phyloP scores from a whole-genome alignment of 2,113 vertebrate species.

The Tretioscincus oriximinensis region DNA sequence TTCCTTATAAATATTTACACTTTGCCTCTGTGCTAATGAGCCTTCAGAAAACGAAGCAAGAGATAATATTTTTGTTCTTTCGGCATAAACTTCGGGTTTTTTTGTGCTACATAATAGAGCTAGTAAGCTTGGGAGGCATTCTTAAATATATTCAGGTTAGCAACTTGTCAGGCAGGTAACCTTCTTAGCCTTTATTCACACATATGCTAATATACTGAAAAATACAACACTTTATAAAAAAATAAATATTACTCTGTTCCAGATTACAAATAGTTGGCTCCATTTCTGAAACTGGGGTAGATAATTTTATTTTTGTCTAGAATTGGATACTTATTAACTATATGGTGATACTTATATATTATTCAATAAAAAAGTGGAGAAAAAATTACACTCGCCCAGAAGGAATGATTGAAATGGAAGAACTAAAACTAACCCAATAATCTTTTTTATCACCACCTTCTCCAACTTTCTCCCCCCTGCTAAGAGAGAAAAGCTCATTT shows the following conservation, averaged over 20 bases:
- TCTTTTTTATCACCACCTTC: too few relatives aligned
- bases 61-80: constrained; percentile 6
- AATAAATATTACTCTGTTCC: not conserved
- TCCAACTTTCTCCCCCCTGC: too few relatives aligned
- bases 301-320: not conserved
- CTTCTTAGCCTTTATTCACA: not conserved
- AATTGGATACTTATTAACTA: too few relatives aligned
- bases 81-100: not conserved
- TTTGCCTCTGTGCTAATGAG: constrained; percentile 29
- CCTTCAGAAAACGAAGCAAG: not conserved
- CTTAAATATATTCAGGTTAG: not conserved
- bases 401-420: too few relatives aligned
- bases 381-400: too few relatives aligned
- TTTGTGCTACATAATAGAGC: not conserved
- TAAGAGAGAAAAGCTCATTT: too few relatives aligned
- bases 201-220: not conserved
- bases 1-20: constrained; percentile 51
- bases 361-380: too few relatives aligned
- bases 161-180: not conserved
- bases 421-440: too few relatives aligned
- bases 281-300: not conserved
- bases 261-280: not conserved
- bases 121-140: not conserved
- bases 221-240: not conserved
- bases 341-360: too few relatives aligned